Base-by-base conservation (phyloP, 2,888 invertebrate species). In the Epinotia demarniana region DNA sequence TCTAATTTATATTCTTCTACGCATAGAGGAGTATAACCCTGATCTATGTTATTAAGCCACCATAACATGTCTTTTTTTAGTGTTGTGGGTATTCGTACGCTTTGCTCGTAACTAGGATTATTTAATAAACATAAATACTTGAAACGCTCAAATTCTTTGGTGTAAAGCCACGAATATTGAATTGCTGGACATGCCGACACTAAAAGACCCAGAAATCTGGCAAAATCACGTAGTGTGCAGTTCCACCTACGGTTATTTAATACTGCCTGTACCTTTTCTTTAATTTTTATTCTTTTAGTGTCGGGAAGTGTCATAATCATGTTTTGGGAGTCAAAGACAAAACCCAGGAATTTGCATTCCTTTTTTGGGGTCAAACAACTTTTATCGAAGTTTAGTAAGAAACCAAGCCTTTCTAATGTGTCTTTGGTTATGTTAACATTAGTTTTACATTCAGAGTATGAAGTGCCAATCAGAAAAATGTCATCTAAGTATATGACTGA, bases 361-460 rank as follows among this genome's bases (percentile, higher is more conserved):
- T 23, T 23, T 23, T 23, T 23, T 23, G 23, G 23, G 23, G 23
- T 13, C 23, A 58, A 58, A 23, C 58, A 23, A 58, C 58, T 60
- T 27, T 60, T 60, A 16, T 60, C 23, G 27, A 23, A 23, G 23
- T 57, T 33, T 60, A 60, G 8, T 60, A 33, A 27, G 27, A 46
- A 46, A 46, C 57, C 57, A 11, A 57, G 19, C n/a, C 57, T 19
- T 57, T 19, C 57, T 57, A 57, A 19, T 11, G 19, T 57, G 19
- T 27, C 27, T 60, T 60, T 27, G 27, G 60, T 60, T 9, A 27
- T 60, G 23, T 60, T 12, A 13, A 60, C 27, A 60, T 60, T 60
- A 60, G 12, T 60, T 60, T 60, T 27, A 60, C 60, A 60, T 60
- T 60, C 60, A 11, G 23, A 60, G 60, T 60, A 60, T 60, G 60